These are phyloP conservation scores for Lamellibrachia satsuma DNA, from an alignment of 2,888 invertebrate species.

Conservation along the genomic window DNA sequence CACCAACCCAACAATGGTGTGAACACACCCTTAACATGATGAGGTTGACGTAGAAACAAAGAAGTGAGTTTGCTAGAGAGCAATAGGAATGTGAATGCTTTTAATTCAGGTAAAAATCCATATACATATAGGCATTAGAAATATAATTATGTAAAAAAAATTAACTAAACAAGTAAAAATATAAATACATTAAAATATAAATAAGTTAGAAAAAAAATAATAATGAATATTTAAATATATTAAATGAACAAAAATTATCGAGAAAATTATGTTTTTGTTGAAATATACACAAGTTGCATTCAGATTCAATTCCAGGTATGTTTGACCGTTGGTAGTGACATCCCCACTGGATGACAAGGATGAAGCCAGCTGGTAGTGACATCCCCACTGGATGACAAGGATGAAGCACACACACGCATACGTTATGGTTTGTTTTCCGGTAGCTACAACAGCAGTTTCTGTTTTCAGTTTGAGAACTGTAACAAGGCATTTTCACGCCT, in stretches of 20 bases:
- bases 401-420: background rate
- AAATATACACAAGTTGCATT: background rate
- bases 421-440: background rate
- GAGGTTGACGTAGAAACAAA: background rate
- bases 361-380: background rate
- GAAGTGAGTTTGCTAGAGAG: too few relatives aligned
- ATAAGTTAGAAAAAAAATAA: too few relatives aligned
- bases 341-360: background rate
- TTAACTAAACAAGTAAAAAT: too few relatives aligned
- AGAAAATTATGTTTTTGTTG: background rate
- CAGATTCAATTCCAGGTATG: background rate
- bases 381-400: background rate
- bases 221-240: too few relatives aligned
- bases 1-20: background rate
- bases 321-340: background rate
- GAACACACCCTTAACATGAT: background rate
- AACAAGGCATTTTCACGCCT: conserved; percentile 95
- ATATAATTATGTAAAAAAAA: too few relatives aligned
- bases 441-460: background rate
- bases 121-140: too few relatives aligned
- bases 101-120: too few relatives aligned
- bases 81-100: too few relatives aligned
- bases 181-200: too few relatives aligned
- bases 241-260: too few relatives aligned
- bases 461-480: conserved; percentile 75